Percentiles rank a stretch among this genome's conserved stretches.
Conservation (phyloP, 2,888 invertebrate species). For the Drosophila sordidula region DNA sequence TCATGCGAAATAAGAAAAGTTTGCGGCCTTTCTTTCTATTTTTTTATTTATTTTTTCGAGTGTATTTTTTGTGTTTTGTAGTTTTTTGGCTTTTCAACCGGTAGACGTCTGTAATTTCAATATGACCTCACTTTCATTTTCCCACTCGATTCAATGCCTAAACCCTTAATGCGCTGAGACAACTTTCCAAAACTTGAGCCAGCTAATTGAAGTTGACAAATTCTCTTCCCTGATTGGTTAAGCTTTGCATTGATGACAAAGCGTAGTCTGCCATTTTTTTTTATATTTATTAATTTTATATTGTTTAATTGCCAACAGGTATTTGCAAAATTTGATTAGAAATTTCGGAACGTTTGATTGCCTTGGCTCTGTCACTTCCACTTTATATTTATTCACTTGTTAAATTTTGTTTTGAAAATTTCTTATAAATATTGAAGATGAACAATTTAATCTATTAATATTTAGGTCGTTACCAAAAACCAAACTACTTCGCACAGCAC, state of each 20-base stretch:
- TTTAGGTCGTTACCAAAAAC: slow-evolving; percentile 1
- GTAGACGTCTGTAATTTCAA: slow-evolving; percentile 34
- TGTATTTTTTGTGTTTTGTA: slow-evolving; percentile 26
- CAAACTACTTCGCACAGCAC: slow-evolving; percentile 9
- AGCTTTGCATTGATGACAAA: too few relatives aligned
- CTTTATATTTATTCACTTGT: background rate
- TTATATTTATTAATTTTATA: too few relatives aligned
- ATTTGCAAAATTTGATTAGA: too few relatives aligned
- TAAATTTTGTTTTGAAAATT: background rate
- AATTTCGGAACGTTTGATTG: too few relatives aligned
- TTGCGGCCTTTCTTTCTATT: slow-evolving; percentile 54
- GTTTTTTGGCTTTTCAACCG: slow-evolving; percentile 30
- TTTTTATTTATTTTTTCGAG: slow-evolving; percentile 5
- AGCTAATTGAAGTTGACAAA: background rate
- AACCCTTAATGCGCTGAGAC: slow-evolving; percentile 9
- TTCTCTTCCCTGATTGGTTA: background rate
- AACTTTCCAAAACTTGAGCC: background rate
- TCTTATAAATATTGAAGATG: background rate
- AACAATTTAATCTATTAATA: slow-evolving; percentile 1
- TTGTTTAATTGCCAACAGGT: too few relatives aligned
- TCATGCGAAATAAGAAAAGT: slow-evolving; percentile 78
- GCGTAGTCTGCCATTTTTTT: too few relatives aligned
- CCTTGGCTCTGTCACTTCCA: background rate
- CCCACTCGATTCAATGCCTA: background rate
- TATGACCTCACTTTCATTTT: slow-evolving; percentile 10